Evolutionary conservation across 2,797 vertebrate species (phyloP).

Genomic region (Zalophus californianus): DNA sequence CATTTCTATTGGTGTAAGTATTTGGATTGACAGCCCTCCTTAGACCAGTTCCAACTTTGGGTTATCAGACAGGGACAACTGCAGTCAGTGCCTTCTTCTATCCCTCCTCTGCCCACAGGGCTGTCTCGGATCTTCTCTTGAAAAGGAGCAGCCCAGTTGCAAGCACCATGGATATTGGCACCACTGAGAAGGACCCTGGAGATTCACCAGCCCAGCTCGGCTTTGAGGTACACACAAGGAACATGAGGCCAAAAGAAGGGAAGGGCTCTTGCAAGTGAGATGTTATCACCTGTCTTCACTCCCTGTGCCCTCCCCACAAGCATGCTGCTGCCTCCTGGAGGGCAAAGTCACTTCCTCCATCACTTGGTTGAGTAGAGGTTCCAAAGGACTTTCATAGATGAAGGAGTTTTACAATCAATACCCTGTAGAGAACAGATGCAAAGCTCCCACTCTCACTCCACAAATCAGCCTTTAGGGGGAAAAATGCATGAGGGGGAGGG

Average conservation of each 20-base stretch:
- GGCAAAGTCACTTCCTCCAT: neutral
- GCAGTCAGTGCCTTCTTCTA: neutral
- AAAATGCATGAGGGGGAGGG: fast-evolving
- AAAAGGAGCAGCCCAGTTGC: neutral
- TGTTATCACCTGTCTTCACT: neutral
- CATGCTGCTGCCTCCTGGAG: neutral
- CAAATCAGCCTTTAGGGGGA: neutral
- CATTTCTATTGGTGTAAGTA: neutral
- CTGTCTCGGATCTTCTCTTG: neutral
- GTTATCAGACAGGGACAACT: neutral
- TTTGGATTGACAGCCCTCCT: neutral
- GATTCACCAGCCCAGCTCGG: neutral
- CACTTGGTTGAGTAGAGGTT: neutral
- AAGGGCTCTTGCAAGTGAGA: neutral
- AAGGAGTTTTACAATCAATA: neutral
- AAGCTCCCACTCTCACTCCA: neutral
- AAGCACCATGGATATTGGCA: neutral
- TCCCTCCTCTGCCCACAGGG: neutral
- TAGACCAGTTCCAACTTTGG: neutral
- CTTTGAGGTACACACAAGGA: neutral
- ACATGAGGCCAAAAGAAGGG: neutral
- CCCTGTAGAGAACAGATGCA: neutral
- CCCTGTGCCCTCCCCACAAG: neutral
- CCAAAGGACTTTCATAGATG: constrained; percentile 17
- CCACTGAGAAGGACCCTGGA: neutral